Percentiles rank a stretch among this genome's conserved stretches.
These are phyloP conservation scores for Altica lythri DNA, from an alignment of 2,888 invertebrate species.

Conservation along the genomic window DNA sequence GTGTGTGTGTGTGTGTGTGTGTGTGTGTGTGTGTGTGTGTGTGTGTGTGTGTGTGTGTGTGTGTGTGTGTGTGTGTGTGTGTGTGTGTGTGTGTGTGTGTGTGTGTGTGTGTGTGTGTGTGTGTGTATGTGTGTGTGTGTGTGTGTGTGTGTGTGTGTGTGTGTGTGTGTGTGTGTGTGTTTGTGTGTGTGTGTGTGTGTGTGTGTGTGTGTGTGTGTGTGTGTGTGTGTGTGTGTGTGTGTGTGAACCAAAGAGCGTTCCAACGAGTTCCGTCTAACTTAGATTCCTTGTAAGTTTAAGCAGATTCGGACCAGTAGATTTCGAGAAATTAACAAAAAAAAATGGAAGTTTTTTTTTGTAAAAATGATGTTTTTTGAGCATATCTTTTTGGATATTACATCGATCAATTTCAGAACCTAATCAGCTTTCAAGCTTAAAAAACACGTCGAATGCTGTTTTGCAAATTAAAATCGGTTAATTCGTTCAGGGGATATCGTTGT, in stretches of 20 bases:
- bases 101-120: not conserved
- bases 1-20: conserved; percentile 5
- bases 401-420: too few relatives aligned
- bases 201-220: not conserved
- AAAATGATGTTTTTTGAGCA: too few relatives aligned
- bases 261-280: too few relatives aligned
- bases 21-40: not conserved
- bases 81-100: not conserved
- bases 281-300: too few relatives aligned
- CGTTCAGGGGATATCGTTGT: too few relatives aligned
- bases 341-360: too few relatives aligned
- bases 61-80: not conserved
- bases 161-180: not conserved
- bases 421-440: too few relatives aligned
- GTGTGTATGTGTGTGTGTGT: not conserved
- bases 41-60: not conserved
- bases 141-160: not conserved
- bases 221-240: not conserved
- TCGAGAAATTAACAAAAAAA: too few relatives aligned
- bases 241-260: not conserved
- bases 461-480: too few relatives aligned
- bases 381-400: too few relatives aligned
- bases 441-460: too few relatives aligned
- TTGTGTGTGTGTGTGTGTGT: not conserved
- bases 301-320: too few relatives aligned